Evolutionary conservation across 2,888 invertebrate species (phyloP).

Genomic region (Campaea margaritaria): DNA sequence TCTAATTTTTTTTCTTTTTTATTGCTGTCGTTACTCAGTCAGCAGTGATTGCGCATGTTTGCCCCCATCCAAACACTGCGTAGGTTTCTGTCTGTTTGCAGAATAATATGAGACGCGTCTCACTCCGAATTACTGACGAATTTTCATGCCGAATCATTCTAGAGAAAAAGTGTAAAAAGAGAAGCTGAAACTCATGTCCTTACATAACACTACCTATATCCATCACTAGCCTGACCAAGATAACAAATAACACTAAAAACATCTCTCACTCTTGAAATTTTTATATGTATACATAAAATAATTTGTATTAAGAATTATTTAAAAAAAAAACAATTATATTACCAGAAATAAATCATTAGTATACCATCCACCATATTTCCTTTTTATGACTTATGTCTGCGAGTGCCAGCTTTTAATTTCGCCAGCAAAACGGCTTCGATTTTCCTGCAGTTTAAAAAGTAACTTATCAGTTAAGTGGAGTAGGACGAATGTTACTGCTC

Average conservation of each 20-base stretch:
- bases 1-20: conserved; percentile 26
- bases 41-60: conserved; percentile 66
- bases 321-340: conserved; percentile 44
- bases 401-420: conserved; percentile 82
- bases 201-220: too few species aligned
- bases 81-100: conserved; percentile 62
- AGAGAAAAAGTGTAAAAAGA: background rate
- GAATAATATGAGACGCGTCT: conserved; percentile 58
- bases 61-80: conserved; percentile 54
- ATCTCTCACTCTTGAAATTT: too few species aligned
- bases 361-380: conserved; percentile 75
- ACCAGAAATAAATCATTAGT: conserved; percentile 57
- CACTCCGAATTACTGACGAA: conserved; percentile 27
- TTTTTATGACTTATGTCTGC: conserved; percentile 81
- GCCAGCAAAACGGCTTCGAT: conserved; percentile 78
- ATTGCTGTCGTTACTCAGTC: conserved; percentile 53
- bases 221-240: too few species aligned
- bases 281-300: too few species aligned
- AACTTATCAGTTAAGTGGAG: conserved; percentile 81
- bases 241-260: too few species aligned
- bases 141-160: conserved; percentile 1
- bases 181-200: too few species aligned
- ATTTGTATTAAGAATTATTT: background rate
- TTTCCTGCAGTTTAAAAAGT: conserved; percentile 83
- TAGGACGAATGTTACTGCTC: conserved; percentile 58